Conservation (phyloP, 2,113 vertebrate species). For the Melanotaenia duboulayi region DNA sequence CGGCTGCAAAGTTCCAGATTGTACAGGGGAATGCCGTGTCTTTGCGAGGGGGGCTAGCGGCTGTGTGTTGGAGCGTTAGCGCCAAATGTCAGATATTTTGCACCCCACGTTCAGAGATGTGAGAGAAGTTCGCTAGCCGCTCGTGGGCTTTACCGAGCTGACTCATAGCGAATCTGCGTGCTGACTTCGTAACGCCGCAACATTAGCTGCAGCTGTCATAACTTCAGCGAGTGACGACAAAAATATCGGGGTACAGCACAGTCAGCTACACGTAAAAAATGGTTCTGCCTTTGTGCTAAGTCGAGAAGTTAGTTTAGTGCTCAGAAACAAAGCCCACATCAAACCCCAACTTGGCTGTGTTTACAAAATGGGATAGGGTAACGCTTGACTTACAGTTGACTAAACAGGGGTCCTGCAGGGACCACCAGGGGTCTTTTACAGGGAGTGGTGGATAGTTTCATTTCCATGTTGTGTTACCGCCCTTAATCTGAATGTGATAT, state of each 20-base stretch:
- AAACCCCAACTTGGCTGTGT: slow-evolving; percentile 16
- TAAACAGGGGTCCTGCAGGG: slow-evolving; percentile 9
- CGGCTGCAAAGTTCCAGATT: slow-evolving; percentile 54
- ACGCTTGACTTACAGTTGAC: background rate
- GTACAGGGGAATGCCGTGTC: slow-evolving; percentile 21
- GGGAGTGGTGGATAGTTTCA: background rate
- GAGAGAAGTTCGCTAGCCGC: slow-evolving; percentile 44
- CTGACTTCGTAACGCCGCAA: slow-evolving; percentile 5
- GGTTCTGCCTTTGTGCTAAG: background rate
- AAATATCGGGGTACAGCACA: background rate
- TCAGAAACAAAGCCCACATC: background rate
- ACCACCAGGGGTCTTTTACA: slow-evolving; percentile 24
- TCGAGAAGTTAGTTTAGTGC: slow-evolving; percentile 8
- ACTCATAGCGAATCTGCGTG: slow-evolving; percentile 11
- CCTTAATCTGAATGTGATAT: background rate
- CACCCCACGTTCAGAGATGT: background rate
- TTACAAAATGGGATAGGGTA: slow-evolving; percentile 23
- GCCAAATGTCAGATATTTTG: background rate
- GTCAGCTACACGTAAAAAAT: background rate
- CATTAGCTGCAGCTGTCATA: slow-evolving; percentile 43
- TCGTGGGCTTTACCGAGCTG: background rate
- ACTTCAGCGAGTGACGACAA: background rate
- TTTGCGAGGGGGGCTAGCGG: slow-evolving; percentile 3
- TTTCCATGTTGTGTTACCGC: background rate
- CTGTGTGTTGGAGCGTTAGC: background rate